Evolutionary conservation across 1,140 invertebrate species (phyloP).

Genomic region (Panagrolaimus sp.): DNA sequence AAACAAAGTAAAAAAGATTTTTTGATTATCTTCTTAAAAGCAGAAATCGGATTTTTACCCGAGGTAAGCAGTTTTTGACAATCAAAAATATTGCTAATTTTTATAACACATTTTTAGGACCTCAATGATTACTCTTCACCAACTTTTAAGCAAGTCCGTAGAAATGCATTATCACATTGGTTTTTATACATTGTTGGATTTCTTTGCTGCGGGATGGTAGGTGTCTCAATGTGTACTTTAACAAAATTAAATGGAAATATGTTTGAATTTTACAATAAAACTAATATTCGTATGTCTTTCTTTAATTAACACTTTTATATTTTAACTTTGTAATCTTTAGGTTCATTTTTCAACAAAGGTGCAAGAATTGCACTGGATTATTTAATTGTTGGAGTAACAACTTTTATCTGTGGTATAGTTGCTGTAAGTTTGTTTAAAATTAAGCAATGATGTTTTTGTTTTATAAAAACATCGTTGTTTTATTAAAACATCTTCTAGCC

Average conservation of each 20-base stretch:
- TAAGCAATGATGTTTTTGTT: no score
- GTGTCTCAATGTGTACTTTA: not conserved
- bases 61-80: not conserved
- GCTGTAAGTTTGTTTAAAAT: not conserved
- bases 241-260: not conserved
- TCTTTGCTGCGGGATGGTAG: conserved; percentile 3
- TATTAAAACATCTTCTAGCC: no score
- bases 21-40: conserved; percentile 5
- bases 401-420: not conserved
- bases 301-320: no score
- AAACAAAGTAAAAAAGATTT: not conserved
- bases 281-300: not conserved
- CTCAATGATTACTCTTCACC: not conserved
- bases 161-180: not conserved
- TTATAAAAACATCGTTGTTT: no score
- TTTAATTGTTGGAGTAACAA: not conserved
- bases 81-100: not conserved
- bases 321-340: not conserved
- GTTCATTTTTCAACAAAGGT: not conserved
- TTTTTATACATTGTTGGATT: not conserved
- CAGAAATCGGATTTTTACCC: not conserved
- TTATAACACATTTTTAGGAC: no score
- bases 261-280: not conserved
- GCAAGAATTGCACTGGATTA: not conserved
- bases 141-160: not conserved